Percentiles rank a stretch among this genome's conserved stretches.
phyloP scores from a whole-genome alignment of 2,113 vertebrate genomes.

The Periophthalmus modestus region DNA sequence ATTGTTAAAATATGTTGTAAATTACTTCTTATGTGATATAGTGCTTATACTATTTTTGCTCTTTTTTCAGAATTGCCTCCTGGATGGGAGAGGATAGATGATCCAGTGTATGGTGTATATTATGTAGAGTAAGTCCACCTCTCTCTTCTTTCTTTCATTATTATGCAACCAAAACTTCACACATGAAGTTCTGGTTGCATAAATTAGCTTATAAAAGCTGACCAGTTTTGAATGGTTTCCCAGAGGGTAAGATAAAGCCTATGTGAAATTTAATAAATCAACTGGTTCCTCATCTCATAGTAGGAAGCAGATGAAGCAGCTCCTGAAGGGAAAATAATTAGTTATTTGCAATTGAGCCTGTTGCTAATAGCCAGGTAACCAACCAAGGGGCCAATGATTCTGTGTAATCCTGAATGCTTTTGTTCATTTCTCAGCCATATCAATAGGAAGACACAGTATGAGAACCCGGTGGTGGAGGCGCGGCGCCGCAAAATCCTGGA shows the following conservation, averaged over 20 bases:
- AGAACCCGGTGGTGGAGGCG: constrained; percentile 95
- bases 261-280: background rate
- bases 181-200: background rate
- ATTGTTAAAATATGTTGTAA: no score
- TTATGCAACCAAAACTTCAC: background rate
- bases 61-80: constrained; percentile 90
- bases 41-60: constrained; percentile 39
- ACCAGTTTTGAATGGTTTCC: background rate
- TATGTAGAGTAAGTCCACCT: constrained; percentile 94
- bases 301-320: background rate
- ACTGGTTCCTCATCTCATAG: background rate
- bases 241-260: background rate
- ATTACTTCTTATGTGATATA: constrained; percentile 6
- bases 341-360: background rate
- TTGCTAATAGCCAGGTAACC: background rate
- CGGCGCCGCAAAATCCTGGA: constrained; percentile 85
- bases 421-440: constrained; percentile 84
- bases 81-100: constrained; percentile 99
- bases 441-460: constrained; percentile 98
- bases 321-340: background rate
- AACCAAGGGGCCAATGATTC: background rate
- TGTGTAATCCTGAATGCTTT: background rate
- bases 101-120: constrained; percentile 97
- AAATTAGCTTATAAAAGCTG: background rate
- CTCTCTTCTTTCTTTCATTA: constrained; percentile 11